Evolutionary conservation across 2,888 invertebrate genomes (phyloP).

Genomic region (Lasioglossum villosulum): DNA sequence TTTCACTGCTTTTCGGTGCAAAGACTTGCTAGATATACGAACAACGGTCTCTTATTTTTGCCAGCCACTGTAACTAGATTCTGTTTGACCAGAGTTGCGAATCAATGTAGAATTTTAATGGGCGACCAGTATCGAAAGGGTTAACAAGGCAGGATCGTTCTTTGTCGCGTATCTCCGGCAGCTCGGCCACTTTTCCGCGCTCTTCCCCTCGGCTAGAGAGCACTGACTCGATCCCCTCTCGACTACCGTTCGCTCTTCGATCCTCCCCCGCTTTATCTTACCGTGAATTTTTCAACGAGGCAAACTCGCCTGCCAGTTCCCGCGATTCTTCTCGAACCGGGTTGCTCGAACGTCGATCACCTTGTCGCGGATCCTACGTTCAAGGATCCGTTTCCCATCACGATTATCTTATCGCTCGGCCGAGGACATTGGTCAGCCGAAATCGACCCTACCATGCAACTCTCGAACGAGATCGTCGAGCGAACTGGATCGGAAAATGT

Average conservation of each 20-base stretch:
- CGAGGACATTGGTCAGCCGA: not conserved
- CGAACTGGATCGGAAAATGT: not conserved
- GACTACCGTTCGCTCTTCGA: slow-evolving; percentile 49
- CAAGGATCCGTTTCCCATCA: not conserved
- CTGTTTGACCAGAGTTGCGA: not conserved
- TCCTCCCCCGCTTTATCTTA: slow-evolving; percentile 60
- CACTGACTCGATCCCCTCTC: slow-evolving; percentile 11
- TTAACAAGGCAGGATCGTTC: slow-evolving; percentile 48
- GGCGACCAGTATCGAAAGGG: not conserved
- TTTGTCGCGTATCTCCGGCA: slow-evolving; percentile 43
- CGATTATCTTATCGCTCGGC: not conserved
- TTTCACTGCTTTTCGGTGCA: not conserved
- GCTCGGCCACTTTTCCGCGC: slow-evolving; percentile 24
- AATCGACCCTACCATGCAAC: not conserved
- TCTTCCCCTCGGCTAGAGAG: not conserved
- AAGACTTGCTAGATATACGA: not conserved
- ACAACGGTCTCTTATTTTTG: not conserved
- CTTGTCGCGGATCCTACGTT: not conserved
- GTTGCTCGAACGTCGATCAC: slow-evolving; percentile 24
- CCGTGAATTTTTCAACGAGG: slow-evolving; percentile 68
- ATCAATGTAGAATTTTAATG: not conserved
- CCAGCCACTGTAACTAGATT: not conserved
- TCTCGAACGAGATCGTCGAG: not conserved
- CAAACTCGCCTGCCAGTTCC: slow-evolving; percentile 45
- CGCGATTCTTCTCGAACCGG: slow-evolving; percentile 37